Evolutionary conservation across 2,888 invertebrate genomes (phyloP), one percentile per base, ranked within the genome.

Genomic region (Epistrophella euchroma): DNA sequence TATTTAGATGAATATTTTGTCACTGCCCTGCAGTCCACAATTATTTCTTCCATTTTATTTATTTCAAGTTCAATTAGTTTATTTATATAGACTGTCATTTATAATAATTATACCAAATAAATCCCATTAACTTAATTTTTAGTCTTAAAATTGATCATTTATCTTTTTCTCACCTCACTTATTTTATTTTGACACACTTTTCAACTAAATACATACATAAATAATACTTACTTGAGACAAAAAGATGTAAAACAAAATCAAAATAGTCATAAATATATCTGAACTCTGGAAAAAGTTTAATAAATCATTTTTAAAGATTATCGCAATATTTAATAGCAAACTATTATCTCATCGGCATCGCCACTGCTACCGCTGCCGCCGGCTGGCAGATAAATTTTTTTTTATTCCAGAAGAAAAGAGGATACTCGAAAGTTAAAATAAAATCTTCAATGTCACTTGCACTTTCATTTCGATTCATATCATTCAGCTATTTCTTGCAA

Each of bases 381-480:
- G n/a, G 19, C 50, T 50, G 50, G n/a, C 55, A n/a, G 0, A 9
- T 55, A 55, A 25, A 5, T 32, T 32, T 32, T 9, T 55, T 28
- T 7, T 56, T 32, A 2, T 56, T 35, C 4, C 7, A 4, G 17
- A 56, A 9, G 9, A 35, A 17, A 32, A 56, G 56, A 19, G 22
- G 37, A 22, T 22, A 64, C 40, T 64, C 22, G 56, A 28, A 28
- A 76, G 71, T 72, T 40, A 43, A 82, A 71, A 76, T 66, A 11
- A 35, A 22, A 43, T 62, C 11, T 75, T 80, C 75, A 75, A 80
- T 80, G 58, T 75, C 72, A 80, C 68, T 68, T 73, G n/a, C 62
- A 78, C 78, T 83, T 83, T 83, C 83, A 32, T 1, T 1, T 32
- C 7, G 9, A 35, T 81, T 81, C 10, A 25, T 22, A 78, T 78